Evolutionary conservation across 2,888 invertebrate species (phyloP).

Genomic region (Miltochrista miniata): DNA sequence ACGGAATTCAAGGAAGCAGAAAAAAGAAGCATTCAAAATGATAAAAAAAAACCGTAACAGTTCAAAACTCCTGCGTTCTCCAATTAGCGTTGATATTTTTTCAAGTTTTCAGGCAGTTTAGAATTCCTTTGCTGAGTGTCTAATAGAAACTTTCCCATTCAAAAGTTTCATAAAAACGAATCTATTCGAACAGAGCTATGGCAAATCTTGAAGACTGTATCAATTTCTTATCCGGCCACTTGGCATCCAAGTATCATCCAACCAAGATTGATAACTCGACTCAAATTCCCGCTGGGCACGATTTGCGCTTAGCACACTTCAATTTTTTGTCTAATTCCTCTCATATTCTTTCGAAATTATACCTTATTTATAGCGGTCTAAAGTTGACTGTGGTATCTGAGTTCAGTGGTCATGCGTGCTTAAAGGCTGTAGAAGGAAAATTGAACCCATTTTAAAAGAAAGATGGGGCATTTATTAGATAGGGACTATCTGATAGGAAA

Average conservation of each 20-base stretch:
- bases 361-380: constrained; percentile 20
- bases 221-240: constrained; percentile 22
- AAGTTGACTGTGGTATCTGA: constrained; percentile 18
- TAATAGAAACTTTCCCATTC: too few species aligned
- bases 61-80: too few species aligned
- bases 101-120: too few species aligned
- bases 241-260: constrained; percentile 46
- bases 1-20: too few species aligned
- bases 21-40: too few species aligned
- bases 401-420: constrained; percentile 63
- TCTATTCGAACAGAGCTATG: too few species aligned
- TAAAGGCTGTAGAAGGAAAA: constrained; percentile 64
- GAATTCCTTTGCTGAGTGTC: too few species aligned
- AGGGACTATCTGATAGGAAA: constrained; percentile 57
- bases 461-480: constrained; percentile 68
- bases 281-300: constrained; percentile 69
- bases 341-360: constrained; percentile 23
- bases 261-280: constrained; percentile 75
- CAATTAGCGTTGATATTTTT: too few species aligned
- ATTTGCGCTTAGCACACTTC: constrained; percentile 65
- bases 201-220: too few species aligned
- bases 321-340: constrained; percentile 58
- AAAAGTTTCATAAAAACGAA: too few species aligned
- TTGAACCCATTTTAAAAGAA: constrained; percentile 75
- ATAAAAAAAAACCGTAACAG: too few species aligned